Evolutionary conservation across 2,888 invertebrate species (phyloP).

Genomic region (Drosophila macrospina): DNA sequence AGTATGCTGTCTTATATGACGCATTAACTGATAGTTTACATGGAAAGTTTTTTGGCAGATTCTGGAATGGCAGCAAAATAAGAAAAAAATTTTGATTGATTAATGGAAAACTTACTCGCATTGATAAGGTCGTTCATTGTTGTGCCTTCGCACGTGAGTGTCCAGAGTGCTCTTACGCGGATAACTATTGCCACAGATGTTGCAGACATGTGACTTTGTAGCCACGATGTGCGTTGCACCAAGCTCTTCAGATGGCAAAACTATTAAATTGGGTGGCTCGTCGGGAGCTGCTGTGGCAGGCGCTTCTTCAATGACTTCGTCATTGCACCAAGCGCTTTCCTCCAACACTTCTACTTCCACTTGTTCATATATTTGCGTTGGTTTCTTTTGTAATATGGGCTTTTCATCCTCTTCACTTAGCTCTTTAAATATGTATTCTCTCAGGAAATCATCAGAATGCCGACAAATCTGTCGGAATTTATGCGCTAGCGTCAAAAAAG

Average conservation of each 20-base stretch:
- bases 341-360: constrained; percentile 64
- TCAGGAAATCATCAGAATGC: constrained; percentile 82
- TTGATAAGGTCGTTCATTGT: constrained; percentile 82
- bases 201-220: constrained; percentile 78
- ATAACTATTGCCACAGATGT: constrained; percentile 84
- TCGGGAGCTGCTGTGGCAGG: constrained; percentile 7
- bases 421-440: constrained; percentile 71
- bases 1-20: constrained; percentile 85
- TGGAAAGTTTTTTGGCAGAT: constrained; percentile 84
- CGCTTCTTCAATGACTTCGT: constrained; percentile 54
- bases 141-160: constrained; percentile 84
- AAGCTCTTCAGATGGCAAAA: constrained; percentile 6
- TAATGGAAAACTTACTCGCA: constrained; percentile 81
- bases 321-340: constrained; percentile 58
- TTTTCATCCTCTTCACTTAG: constrained; percentile 24
- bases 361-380: constrained; percentile 47
- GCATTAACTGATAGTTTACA: constrained; percentile 84
- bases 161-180: constrained; percentile 83
- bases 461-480: constrained; percentile 84
- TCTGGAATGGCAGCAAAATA: constrained; percentile 50
- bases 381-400: neutral
- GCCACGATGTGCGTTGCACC: neutral
- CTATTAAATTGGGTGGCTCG: constrained; percentile 14
- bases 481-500: constrained; percentile 80
- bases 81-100: neutral